phyloP scores from a whole-genome alignment of 2,888 invertebrate species.

The Blastobasis adustella region DNA sequence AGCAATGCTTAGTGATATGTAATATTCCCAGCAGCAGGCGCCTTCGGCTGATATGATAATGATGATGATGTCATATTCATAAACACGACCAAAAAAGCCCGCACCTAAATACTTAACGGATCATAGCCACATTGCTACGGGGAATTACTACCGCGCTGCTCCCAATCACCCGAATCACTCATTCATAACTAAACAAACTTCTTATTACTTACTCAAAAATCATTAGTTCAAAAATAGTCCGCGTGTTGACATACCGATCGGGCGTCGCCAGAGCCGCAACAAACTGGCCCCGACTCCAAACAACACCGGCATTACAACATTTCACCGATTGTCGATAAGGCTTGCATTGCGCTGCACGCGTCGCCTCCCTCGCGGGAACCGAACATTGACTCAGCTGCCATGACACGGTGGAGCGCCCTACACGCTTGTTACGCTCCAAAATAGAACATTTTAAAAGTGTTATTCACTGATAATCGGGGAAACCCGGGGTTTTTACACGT shows the following conservation, averaged over 20 bases:
- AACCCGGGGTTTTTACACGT: conserved; percentile 14
- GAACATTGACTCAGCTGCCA: conserved; percentile 22
- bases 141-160: too few species aligned
- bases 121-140: too few species aligned
- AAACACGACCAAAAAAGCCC: background rate
- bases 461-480: conserved; percentile 14
- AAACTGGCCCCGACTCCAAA: too few species aligned
- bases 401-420: conserved; percentile 35
- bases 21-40: background rate
- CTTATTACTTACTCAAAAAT: too few species aligned
- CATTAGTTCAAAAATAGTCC: too few species aligned
- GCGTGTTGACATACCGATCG: too few species aligned
- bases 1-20: background rate
- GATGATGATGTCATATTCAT: background rate
- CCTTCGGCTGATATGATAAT: background rate
- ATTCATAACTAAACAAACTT: too few species aligned
- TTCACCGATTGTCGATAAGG: conserved; percentile 22
- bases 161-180: too few species aligned
- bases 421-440: conserved; percentile 30
- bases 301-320: conserved; percentile 1
- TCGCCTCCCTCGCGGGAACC: conserved; percentile 18
- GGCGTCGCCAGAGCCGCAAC: too few species aligned
- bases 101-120: too few species aligned
- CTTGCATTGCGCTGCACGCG: conserved; percentile 10
- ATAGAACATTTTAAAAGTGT: conserved; percentile 23